A percentile compares a stretch with the other conserved stretches of the same genome.
Conservation (phyloP, 2,888 invertebrate species). For the Ornithoptera alexandrae region DNA sequence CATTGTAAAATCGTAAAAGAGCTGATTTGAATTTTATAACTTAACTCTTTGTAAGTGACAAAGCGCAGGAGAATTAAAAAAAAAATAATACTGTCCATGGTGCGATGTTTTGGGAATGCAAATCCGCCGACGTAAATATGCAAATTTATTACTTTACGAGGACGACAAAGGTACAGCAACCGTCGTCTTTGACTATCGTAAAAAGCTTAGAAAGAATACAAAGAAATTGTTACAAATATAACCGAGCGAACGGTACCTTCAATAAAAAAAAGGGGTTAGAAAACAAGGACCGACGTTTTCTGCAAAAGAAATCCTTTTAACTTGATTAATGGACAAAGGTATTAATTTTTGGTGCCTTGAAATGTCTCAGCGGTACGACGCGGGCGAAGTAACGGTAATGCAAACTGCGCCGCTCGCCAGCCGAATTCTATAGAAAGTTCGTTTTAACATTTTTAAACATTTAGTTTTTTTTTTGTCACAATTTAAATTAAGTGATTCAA, state of each 20-base stretch:
- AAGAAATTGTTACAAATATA: slow-evolving; percentile 66
- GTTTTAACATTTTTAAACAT: slow-evolving; percentile 10
- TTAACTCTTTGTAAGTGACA: slow-evolving; percentile 54
- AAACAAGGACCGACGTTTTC: slow-evolving; percentile 56
- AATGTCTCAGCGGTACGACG: slow-evolving; percentile 46
- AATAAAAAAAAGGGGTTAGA: slow-evolving; percentile 69
- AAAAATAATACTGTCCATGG: slow-evolving; percentile 51
- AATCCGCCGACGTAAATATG: slow-evolving; percentile 67
- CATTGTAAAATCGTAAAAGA: slow-evolving; percentile 22
- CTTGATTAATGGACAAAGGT: slow-evolving; percentile 71
- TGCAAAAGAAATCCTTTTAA: slow-evolving; percentile 66
- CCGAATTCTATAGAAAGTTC: slow-evolving; percentile 13
- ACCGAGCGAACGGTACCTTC: slow-evolving; percentile 56
- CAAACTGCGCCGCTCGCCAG: slow-evolving; percentile 33
- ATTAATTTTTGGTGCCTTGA: slow-evolving; percentile 60
- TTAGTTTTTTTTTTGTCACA: slow-evolving; percentile 7
- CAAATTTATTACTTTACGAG: slow-evolving; percentile 61
- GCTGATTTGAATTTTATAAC: slow-evolving; percentile 62
- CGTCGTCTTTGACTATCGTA: slow-evolving; percentile 55
- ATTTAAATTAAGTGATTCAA: too few relatives aligned
- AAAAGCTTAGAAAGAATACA: slow-evolving; percentile 67
- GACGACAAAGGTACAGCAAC: slow-evolving; percentile 56
- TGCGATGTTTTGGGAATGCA: slow-evolving; percentile 60
- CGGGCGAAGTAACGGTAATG: slow-evolving; percentile 39
- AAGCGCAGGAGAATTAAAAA: slow-evolving; percentile 53